phyloP scores from a whole-genome alignment of 2,113 vertebrate species.

The Donacobius atricapilla region DNA sequence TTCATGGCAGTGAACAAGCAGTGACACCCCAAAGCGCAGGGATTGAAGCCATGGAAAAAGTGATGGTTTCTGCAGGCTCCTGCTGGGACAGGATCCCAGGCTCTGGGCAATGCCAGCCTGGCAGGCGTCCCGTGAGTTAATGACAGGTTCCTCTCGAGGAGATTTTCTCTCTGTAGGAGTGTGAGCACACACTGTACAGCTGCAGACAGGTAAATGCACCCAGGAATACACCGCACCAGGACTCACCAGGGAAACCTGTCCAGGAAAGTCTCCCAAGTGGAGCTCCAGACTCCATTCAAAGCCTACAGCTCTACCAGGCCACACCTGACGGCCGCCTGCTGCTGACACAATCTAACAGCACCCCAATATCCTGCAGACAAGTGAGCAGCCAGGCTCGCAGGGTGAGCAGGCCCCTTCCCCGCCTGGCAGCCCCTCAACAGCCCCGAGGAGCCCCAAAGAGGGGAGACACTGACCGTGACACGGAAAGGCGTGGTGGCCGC shows the following conservation, averaged over 20 bases:
- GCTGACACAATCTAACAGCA: neutral
- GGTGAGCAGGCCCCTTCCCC: neutral
- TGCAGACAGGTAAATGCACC: neutral
- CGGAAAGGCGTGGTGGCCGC: conserved; percentile 85
- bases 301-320: neutral
- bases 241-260: neutral
- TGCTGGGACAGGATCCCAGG: neutral
- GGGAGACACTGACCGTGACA: conserved; percentile 84
- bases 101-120: neutral
- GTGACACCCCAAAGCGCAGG: neutral
- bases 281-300: neutral
- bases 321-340: neutral
- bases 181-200: neutral
- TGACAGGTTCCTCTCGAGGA: neutral
- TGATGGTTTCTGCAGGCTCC: neutral
- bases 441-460: rapidly evolving
- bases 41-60: neutral
- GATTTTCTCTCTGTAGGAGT: neutral
- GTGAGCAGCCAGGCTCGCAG: rapidly evolving
- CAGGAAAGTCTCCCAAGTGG: neutral
- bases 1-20: neutral
- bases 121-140: neutral
- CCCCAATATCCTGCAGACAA: neutral
- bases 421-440: neutral
- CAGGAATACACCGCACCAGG: neutral